Conservation (phyloP, 2,113 vertebrate genomes). For the Trachemys scripta region DNA sequence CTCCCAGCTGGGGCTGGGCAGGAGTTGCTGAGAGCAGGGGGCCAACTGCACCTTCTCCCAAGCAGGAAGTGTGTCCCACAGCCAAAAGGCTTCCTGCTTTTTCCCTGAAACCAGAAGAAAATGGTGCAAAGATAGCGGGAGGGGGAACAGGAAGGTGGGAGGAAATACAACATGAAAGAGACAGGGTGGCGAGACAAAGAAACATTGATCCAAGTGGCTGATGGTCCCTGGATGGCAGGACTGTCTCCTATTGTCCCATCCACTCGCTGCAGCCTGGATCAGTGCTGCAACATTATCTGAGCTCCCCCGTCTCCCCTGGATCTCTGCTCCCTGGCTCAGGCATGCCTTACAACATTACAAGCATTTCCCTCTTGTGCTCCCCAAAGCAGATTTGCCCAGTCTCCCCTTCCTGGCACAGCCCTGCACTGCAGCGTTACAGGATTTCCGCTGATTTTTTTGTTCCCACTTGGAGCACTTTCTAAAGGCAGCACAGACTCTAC, state of each 20-base stretch:
- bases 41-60: background rate
- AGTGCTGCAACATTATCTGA: background rate
- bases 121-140: background rate
- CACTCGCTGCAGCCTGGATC: background rate
- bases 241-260: background rate
- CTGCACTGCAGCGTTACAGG: background rate
- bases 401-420: too few relatives aligned
- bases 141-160: background rate
- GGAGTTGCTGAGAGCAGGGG: background rate
- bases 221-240: background rate
- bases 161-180: background rate
- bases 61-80: background rate
- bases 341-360: background rate
- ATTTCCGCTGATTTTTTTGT: background rate
- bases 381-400: background rate
- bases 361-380: background rate
- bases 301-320: background rate
- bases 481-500: background rate
- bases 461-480: background rate
- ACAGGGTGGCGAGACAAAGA: slow-evolving; percentile 21
- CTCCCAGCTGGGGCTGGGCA: background rate
- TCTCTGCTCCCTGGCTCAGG: background rate
- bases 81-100: background rate
- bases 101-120: background rate
- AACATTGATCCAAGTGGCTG: background rate